These are phyloP conservation scores for Edolisoma coerulescens DNA, from an alignment of 2,113 vertebrate genomes.

Conservation along the genomic window DNA sequence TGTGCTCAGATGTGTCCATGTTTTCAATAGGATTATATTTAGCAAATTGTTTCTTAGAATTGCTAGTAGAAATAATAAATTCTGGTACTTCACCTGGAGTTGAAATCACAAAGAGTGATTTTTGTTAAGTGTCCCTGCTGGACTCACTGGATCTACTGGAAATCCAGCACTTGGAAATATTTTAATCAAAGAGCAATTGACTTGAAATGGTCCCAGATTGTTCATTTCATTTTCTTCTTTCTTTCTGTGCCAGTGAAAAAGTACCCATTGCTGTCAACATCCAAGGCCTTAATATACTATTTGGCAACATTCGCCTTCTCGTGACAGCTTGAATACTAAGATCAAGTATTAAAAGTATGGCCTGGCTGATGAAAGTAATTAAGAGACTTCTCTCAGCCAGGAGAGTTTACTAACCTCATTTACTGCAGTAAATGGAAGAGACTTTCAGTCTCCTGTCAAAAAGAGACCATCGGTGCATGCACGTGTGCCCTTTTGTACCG, in stretches of 20 bases:
- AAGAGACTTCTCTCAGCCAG: constrained; percentile 38
- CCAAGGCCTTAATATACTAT: background rate
- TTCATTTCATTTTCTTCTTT: constrained; percentile 27
- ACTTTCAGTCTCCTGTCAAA: constrained; percentile 19
- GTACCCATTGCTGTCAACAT: background rate
- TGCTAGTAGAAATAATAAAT: background rate
- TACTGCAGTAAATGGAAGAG: background rate
- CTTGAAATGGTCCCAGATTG: constrained; percentile 25
- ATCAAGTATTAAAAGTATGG: constrained; percentile 47
- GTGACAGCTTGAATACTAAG: constrained; percentile 39
- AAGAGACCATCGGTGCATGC: background rate
- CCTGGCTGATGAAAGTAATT: constrained; percentile 51
- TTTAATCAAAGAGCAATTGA: constrained; percentile 25
- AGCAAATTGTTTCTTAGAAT: background rate
- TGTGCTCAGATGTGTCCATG: rapidly evolving
- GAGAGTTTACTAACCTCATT: constrained; percentile 42
- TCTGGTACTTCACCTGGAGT: background rate
- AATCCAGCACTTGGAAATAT: background rate
- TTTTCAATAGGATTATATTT: background rate
- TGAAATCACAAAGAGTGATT: background rate
- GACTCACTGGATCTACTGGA: background rate
- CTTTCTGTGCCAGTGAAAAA: constrained; percentile 26
- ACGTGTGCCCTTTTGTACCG: background rate
- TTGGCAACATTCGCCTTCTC: background rate
- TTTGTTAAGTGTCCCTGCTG: background rate